phyloP scores from a whole-genome alignment of 1,140 invertebrate species.

The Platorchestia sp. region DNA sequence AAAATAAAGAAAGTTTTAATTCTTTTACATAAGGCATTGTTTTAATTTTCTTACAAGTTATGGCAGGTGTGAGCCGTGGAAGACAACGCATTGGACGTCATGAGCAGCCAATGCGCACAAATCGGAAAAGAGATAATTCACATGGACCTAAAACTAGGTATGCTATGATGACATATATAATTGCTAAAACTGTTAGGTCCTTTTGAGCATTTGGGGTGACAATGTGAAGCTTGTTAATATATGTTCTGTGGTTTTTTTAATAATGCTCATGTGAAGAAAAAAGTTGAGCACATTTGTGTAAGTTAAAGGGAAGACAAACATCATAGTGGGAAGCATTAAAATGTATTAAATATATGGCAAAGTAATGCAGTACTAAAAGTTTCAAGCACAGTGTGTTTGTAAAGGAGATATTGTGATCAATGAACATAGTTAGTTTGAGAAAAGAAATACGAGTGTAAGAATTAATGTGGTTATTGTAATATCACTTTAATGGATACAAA shows the following conservation, averaged over 20 bases:
- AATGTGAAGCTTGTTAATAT: background rate
- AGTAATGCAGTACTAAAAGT: no score
- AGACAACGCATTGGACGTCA: background rate
- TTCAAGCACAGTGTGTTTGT: no score
- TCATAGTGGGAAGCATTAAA: no score
- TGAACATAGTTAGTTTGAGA: no score
- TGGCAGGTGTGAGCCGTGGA: background rate
- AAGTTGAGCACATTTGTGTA: background rate
- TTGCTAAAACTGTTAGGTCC: background rate
- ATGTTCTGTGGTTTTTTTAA: background rate
- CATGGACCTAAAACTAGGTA: background rate
- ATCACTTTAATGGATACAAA: no score
- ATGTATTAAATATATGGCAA: no score
- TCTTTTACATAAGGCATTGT: background rate
- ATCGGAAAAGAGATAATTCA: background rate
- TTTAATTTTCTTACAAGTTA: background rate
- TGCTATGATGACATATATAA: background rate
- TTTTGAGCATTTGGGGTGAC: background rate
- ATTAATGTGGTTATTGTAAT: no score
- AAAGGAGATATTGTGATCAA: no score
- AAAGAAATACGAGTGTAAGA: no score
- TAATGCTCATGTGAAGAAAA: background rate
- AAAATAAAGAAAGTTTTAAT: background rate
- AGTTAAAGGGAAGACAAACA: no score
- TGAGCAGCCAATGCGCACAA: background rate